Evolutionary conservation across 2,797 vertebrate genomes (phyloP).

Genomic region (Dromococcyx pavoninus): DNA sequence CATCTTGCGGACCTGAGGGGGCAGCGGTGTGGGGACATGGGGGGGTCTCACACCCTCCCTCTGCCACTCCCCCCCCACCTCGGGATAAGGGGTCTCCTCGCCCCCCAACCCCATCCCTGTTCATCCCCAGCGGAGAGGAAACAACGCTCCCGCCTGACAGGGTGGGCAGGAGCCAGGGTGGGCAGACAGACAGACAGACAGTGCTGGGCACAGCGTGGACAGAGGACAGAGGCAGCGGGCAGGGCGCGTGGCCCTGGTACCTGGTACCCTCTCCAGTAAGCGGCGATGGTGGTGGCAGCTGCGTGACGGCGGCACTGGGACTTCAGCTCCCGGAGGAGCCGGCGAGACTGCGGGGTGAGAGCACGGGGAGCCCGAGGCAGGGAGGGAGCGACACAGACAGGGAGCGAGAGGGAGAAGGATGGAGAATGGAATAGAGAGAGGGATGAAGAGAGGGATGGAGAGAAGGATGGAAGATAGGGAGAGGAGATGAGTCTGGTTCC

Average conservation of each 20-base stretch:
- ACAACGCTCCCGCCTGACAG: background rate
- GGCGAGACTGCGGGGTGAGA: slow-evolving; percentile 60
- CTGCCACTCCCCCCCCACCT: no score
- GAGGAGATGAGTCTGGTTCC: background rate
- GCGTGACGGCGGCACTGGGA: background rate
- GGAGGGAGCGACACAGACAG: background rate
- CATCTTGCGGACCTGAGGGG: slow-evolving; percentile 69
- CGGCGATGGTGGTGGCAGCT: slow-evolving; percentile 58
- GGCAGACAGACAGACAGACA: slow-evolving; percentile 6
- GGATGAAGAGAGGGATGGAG: background rate
- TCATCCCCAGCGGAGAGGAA: background rate
- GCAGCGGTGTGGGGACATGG: no score
- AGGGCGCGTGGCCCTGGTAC: background rate
- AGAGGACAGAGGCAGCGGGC: background rate
- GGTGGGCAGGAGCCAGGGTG: background rate
- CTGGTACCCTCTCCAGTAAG: slow-evolving; percentile 74
- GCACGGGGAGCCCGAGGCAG: background rate
- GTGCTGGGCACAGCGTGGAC: background rate
- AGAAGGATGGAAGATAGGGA: background rate
- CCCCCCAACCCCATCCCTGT: accelerated
- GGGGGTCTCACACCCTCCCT: no score
- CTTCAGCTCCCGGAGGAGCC: slow-evolving; percentile 64
- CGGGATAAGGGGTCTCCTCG: no score
- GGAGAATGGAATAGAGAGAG: background rate
- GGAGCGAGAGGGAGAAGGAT: background rate